Evolutionary conservation across 1,140 invertebrate species (phyloP), one percentile per base, ranked within the genome.

Genomic region (Diploscapter pachys): DNA sequence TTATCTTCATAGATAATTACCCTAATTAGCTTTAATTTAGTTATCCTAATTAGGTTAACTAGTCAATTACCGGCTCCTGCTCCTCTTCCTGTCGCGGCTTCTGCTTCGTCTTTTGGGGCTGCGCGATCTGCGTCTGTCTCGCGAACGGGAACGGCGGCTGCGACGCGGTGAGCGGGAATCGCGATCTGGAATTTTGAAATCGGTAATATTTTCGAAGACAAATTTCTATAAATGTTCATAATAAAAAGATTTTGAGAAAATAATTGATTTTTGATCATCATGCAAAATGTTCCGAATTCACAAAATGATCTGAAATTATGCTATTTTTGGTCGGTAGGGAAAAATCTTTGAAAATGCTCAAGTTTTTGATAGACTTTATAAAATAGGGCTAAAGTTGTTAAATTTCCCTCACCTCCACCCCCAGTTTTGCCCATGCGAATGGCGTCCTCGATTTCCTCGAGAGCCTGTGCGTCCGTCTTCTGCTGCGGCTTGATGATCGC

Each of bases 391-490:
- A 31, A 31, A 11, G 57, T 59, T 59, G 9, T 59, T 59, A 59
- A 59, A 59, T 59, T 54, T 2, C 59, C 51, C 51, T 73, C 55
- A 73, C 62, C 72, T 31, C 31, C 31, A 73, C 62, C 72, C 52
- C 31, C 50, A 50, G 9, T 63, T 65, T 64, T 50, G n/a, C 66
- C 65, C 51, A 73, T 31, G 52, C 73, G 65, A 67, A 86, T 85
- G 5, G 83, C 83, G 67, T 85, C 84, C 64, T 85, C 83, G 53
- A 85, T 75, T 76, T 85, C 83, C 54, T 83, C 84, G 52, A 85
- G 59, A 51, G 83, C 85, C 76, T 85, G 82, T 31, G 84, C 84
- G 4, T 81, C 80, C 0, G 83, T 85, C 67, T 85, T 85, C n/a
- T 80, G 78, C 61, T 85, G 80, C 5, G 83, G 83, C 66, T 85